A percentile compares a stretch with the other conserved stretches of the same genome.
Evolutionary conservation across 30 jellyfish, hydroid and myxozoan species (phyloP).

Genomic region (Turritopsis dohrnii): DNA sequence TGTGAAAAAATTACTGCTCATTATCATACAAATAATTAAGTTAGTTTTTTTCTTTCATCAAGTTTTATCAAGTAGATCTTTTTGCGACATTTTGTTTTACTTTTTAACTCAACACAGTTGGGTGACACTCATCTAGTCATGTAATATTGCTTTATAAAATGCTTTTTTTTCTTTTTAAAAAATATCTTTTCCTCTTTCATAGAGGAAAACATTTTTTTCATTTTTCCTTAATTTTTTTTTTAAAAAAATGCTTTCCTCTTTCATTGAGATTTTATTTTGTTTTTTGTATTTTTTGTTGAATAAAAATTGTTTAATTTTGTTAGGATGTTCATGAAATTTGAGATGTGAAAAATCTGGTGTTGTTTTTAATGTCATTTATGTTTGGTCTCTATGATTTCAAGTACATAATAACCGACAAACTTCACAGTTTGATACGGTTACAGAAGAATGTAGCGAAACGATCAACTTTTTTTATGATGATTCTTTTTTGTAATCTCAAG

Average conservation of each 20-base stretch:
- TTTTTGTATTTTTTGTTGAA: no score
- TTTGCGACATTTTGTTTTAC: background rate
- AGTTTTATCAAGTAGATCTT: background rate
- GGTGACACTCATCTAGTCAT: background rate
- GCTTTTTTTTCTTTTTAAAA: background rate
- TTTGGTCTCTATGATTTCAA: background rate
- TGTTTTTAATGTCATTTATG: background rate
- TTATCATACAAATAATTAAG: background rate
- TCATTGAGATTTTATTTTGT: no score
- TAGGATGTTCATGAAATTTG: background rate
- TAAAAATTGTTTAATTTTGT: background rate
- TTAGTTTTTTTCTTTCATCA: background rate
- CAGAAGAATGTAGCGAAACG: background rate
- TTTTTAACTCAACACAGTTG: background rate
- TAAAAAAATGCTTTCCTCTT: no score
- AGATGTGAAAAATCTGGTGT: background rate
- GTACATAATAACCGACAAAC: background rate
- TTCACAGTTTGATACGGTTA: background rate
- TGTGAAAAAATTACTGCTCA: background rate
- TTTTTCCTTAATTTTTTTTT: no score
- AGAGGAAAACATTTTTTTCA: no score
- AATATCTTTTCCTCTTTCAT: no score
- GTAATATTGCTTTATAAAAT: no score
- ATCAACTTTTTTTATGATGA: background rate
- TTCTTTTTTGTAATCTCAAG: background rate